A percentile compares a stretch with the other conserved stretches of the same genome.
phyloP scores from a whole-genome alignment of 2,888 invertebrate species.

The Achlya flavicornis region DNA sequence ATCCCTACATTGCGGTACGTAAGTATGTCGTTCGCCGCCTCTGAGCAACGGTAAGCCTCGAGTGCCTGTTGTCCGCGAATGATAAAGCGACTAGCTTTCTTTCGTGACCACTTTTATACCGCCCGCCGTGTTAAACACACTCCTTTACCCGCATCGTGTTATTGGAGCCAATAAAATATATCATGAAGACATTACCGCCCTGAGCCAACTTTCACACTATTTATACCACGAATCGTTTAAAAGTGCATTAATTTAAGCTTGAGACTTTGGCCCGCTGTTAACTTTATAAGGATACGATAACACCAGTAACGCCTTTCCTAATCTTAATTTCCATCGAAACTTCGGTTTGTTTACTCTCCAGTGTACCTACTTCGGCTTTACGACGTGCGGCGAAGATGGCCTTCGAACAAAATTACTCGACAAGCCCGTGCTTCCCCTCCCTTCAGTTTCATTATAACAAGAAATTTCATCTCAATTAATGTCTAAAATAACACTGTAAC shows the following conservation, averaged over 20 bases:
- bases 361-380: constrained; percentile 58
- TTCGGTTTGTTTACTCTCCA: constrained; percentile 70
- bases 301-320: constrained; percentile 64
- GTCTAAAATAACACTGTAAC: constrained; percentile 83
- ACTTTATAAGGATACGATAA: constrained; percentile 69
- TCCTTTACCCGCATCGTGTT: constrained; percentile 38
- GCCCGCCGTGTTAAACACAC: constrained; percentile 44
- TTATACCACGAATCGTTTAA: constrained; percentile 34
- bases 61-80: constrained; percentile 70
- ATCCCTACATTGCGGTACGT: constrained; percentile 49
- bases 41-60: constrained; percentile 64
- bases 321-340: constrained; percentile 75
- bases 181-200: constrained; percentile 25
- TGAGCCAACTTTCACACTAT: constrained; percentile 31
- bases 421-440: constrained; percentile 49
- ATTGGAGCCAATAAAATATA: constrained; percentile 49
- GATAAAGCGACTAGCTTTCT: constrained; percentile 73
- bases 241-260: constrained; percentile 55
- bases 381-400: constrained; percentile 62
- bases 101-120: constrained; percentile 48
- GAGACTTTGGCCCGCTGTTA: constrained; percentile 45
- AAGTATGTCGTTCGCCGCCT: constrained; percentile 54
- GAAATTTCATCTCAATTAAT: constrained; percentile 84
- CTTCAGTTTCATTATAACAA: constrained; percentile 73
- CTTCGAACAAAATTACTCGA: constrained; percentile 70